A percentile compares a stretch with the other conserved stretches of the same genome.
These are phyloP conservation scores for Tuta absoluta DNA, from an alignment of 2,888 invertebrate genomes.

Conservation along the genomic window DNA sequence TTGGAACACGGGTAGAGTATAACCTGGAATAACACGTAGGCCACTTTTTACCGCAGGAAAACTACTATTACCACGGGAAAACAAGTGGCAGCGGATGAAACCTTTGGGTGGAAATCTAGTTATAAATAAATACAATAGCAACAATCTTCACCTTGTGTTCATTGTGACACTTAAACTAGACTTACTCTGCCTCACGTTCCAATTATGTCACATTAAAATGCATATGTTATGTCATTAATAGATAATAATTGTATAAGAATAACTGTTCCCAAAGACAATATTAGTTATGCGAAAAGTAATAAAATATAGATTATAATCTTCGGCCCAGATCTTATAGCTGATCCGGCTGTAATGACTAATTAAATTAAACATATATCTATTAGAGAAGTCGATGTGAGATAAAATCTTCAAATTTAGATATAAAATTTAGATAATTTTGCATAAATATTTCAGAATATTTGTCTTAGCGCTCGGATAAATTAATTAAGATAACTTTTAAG, in stretches of 20 bases:
- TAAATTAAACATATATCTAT: constrained; percentile 13
- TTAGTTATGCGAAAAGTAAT: constrained; percentile 20
- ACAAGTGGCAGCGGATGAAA: too few relatives aligned
- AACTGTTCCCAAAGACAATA: constrained; percentile 26
- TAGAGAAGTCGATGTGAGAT: not conserved
- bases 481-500: not conserved
- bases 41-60: too few relatives aligned
- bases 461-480: not conserved
- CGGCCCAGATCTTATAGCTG: constrained; percentile 16
- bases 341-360: constrained; percentile 15
- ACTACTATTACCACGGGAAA: too few relatives aligned
- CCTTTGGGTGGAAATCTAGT: too few relatives aligned
- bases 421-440: not conserved
- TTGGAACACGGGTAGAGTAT: too few relatives aligned
- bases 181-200: not conserved
- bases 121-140: not conserved
- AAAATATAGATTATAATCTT: constrained; percentile 15
- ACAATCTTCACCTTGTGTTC: not conserved
- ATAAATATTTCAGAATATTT: not conserved
- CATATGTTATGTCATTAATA: not conserved
- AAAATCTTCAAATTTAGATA: constrained; percentile 11
- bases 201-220: constrained; percentile 13
- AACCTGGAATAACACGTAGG: too few relatives aligned
- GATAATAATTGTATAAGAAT: constrained; percentile 1
- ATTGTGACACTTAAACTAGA: not conserved